Evolutionary conservation across 2,888 invertebrate species (phyloP).

Genomic region (Formica aserva): DNA sequence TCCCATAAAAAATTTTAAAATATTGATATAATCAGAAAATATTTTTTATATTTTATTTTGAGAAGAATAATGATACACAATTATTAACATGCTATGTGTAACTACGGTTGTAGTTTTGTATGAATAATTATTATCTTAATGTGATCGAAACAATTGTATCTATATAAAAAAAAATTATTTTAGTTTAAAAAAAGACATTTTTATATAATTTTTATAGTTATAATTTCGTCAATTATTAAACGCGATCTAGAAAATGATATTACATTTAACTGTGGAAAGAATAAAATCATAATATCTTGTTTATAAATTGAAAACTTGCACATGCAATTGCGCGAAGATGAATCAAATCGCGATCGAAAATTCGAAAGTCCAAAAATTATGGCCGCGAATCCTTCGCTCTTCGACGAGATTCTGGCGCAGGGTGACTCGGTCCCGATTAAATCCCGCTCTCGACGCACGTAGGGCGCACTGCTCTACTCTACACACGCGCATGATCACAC

Average conservation of each 20-base stretch:
- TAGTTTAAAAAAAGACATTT: neutral
- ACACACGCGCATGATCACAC: constrained; percentile 72
- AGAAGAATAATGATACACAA: neutral
- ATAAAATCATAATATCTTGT: neutral
- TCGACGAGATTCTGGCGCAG: neutral
- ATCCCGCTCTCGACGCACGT: constrained; percentile 43
- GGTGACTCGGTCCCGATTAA: constrained; percentile 7
- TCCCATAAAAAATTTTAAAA: neutral
- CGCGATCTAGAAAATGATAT: neutral
- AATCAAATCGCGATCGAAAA: constrained; percentile 9
- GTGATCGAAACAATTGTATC: no score
- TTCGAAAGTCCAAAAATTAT: constrained; percentile 19
- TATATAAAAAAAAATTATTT: neutral
- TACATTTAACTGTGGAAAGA: neutral
- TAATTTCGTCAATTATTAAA: neutral
- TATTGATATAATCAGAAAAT: neutral
- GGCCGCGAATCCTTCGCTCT: constrained; percentile 17
- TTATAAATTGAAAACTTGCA: constrained; percentile 11
- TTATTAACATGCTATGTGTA: neutral
- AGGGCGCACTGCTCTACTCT: constrained; percentile 61
- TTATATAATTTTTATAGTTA: neutral
- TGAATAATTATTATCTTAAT: neutral
- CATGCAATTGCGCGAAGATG: neutral
- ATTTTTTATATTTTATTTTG: neutral
- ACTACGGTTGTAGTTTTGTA: neutral